These are phyloP conservation scores for Myathropa florea DNA, from an alignment of 2,888 invertebrate species.

Conservation along the genomic window DNA sequence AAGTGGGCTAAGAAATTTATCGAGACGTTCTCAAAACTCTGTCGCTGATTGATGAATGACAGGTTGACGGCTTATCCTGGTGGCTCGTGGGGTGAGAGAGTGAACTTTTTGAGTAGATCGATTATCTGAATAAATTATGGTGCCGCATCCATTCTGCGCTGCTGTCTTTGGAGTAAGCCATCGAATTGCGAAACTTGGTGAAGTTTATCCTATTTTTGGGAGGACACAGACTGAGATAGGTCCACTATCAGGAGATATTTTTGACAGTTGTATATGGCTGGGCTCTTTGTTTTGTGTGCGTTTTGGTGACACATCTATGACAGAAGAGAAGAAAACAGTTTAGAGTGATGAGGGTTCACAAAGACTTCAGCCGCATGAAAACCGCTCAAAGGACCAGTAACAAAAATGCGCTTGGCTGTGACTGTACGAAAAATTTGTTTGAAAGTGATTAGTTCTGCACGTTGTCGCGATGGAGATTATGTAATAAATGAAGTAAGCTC, in stretches of 20 bases:
- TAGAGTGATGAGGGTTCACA: background rate
- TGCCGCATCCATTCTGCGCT: background rate
- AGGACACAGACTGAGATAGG: background rate
- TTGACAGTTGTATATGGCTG: background rate
- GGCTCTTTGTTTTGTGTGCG: background rate
- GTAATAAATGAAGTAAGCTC: background rate
- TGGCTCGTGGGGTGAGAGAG: background rate
- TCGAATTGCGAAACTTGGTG: background rate
- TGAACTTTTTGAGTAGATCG: background rate
- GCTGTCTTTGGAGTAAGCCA: background rate
- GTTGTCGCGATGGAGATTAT: background rate
- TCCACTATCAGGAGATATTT: background rate
- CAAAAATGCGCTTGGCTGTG: background rate
- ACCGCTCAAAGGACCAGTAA: background rate
- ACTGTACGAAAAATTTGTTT: background rate
- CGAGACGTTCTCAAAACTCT: conserved; percentile 31
- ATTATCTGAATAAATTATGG: conserved; percentile 1
- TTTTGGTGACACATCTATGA: background rate
- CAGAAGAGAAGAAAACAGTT: background rate
- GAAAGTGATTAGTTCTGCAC: background rate
- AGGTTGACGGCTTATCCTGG: background rate
- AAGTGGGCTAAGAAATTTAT: background rate
- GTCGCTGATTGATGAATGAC: conserved; percentile 29
- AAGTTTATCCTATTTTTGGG: background rate
- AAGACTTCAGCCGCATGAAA: background rate